These are phyloP conservation scores for Sussaba pulchella DNA, from an alignment of 2,888 invertebrate genomes.

Conservation along the genomic window DNA sequence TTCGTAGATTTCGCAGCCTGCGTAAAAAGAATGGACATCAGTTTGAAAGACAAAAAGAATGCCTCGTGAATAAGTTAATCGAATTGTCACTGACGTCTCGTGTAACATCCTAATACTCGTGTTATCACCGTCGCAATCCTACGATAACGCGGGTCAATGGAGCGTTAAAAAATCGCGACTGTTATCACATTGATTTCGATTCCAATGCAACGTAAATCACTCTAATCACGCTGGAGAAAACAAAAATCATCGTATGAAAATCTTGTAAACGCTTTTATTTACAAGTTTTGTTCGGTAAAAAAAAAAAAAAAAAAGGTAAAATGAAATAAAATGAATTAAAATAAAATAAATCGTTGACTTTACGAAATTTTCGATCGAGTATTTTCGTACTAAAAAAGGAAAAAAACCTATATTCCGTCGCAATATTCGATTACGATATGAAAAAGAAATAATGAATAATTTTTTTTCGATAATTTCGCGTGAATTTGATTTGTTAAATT, in stretches of 20 bases:
- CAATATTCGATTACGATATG: background rate
- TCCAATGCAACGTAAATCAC: background rate
- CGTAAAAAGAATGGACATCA: background rate
- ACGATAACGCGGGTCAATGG: slow-evolving; percentile 4
- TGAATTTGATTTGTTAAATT: background rate
- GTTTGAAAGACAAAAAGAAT: background rate
- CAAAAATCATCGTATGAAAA: background rate
- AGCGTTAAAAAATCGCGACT: background rate
- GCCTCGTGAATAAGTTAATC: background rate
- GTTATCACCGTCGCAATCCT: background rate
- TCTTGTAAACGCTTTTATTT: background rate
- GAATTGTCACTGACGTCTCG: background rate
- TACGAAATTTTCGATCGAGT: background rate
- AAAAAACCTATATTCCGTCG: background rate
- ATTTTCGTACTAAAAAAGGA: background rate
- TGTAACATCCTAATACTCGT: background rate
- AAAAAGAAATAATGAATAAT: no score
- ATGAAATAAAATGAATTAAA: slow-evolving; percentile 21
- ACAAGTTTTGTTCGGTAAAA: slow-evolving; percentile 8
- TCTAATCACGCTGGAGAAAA: background rate
- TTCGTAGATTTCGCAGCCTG: background rate
- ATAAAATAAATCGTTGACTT: background rate
- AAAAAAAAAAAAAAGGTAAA: background rate
- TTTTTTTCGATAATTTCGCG: background rate
- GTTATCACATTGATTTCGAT: slow-evolving; percentile 9